Conservation (phyloP, 2,797 vertebrate genomes). For the Cryptoblepharus egeriae region DNA sequence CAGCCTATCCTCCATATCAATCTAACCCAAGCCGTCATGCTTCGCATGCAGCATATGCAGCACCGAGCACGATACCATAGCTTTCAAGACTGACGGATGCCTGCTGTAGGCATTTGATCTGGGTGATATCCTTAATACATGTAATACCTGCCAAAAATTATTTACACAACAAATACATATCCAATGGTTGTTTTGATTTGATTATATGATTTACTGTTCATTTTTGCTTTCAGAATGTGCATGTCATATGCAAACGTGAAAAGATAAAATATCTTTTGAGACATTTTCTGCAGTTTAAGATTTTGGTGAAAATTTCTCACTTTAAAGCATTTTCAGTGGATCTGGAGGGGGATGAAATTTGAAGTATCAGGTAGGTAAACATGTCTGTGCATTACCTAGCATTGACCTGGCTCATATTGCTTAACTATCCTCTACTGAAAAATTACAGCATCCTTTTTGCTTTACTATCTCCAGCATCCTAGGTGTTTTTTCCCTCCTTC, state of each 20-base stretch:
- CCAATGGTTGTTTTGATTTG: neutral
- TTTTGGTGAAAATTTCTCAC: slow-evolving; percentile 63
- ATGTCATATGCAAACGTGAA: slow-evolving; percentile 20
- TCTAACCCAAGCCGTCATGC: no score
- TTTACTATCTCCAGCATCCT: neutral
- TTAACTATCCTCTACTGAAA: slow-evolving; percentile 17
- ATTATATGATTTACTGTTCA: slow-evolving; percentile 10
- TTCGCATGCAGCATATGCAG: no score
- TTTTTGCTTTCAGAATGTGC: slow-evolving; percentile 41
- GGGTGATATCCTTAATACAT: neutral
- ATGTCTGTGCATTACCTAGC: slow-evolving; percentile 65
- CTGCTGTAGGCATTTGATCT: no score
- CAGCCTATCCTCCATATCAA: no score
- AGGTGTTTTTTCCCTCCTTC: neutral
- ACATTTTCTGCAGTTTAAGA: slow-evolving; percentile 65
- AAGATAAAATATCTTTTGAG: slow-evolving; percentile 58
- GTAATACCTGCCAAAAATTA: no score
- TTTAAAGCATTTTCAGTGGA: slow-evolving; percentile 65
- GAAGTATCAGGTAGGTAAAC: slow-evolving; percentile 70
- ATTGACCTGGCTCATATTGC: slow-evolving; percentile 67
- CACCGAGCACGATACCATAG: no score
- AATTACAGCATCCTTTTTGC: slow-evolving; percentile 12
- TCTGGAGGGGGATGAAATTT: slow-evolving; percentile 65
- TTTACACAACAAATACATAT: neutral
- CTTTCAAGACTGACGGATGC: no score